Base-by-base conservation (phyloP, 2,888 invertebrate species). In the Acrobeloides nanus region DNA sequence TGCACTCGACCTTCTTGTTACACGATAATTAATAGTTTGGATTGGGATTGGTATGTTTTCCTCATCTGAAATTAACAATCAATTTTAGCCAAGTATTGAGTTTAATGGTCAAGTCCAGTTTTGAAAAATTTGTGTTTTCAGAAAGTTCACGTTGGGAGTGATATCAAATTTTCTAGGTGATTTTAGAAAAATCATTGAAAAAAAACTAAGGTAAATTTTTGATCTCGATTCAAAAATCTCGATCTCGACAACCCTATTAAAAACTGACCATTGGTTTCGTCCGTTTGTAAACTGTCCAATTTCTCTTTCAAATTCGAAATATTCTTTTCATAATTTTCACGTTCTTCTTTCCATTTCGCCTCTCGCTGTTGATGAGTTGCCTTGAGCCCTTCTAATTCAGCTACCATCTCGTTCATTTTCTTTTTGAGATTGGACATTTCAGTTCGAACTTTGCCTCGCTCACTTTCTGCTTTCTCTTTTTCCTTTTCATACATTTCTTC, bases 401-500 rank as follows among this genome's bases (percentile, higher is more conserved):
- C 44, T 12, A 61, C 46, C 6, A 64, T 60, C 25, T 72, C 72
- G 31, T 72, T 69, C 24, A 57, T 61, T 20, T 62, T 51, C 43
- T 69, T 69, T 54, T 66, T 68, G 53, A 65, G 51, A 0, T 62
- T 51, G 10, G 55, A 44, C 8, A 63, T 38, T 25, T 72, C 72
- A 26, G 57, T 57, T 48, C 74, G 73, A 18, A 62, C 47, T 33
- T 68, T 49, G 31, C 60, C 60, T 24, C 68, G 53, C 32, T 73
- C 73, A 15, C 53, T 48, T 40, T 64, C 61, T 55, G 60, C 61
- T 42, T 70, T 72, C 33, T 44, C 45, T 37, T 67, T 55, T 39
- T 68, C 70, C 29, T 59, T 40, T 21, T 74, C 68, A 53, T 65
- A 73, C 25, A 73, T 57, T 20, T 55, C 59, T 51, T 73, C 73